Percentiles rank a stretch among this genome's conserved stretches.
Conservation (phyloP, 2,888 invertebrate species). For the Abscondita cerata region DNA sequence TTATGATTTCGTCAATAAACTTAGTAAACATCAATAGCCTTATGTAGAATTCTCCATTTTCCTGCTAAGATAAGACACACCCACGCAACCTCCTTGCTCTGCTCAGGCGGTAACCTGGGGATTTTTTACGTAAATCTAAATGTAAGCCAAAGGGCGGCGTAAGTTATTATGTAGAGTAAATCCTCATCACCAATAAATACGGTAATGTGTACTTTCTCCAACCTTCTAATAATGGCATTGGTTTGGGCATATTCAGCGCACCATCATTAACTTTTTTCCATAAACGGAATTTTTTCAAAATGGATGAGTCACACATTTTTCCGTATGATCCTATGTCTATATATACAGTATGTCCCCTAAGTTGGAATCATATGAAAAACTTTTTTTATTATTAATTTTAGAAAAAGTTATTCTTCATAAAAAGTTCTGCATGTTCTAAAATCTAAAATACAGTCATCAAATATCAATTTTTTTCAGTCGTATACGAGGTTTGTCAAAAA, state of each 20-base stretch:
- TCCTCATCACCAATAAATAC: neutral
- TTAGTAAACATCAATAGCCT: neutral
- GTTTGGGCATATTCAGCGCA: constrained; percentile 41
- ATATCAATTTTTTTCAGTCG: too few relatives aligned
- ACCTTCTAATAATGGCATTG: constrained; percentile 32
- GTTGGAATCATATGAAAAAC: too few relatives aligned
- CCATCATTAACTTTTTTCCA: constrained; percentile 40
- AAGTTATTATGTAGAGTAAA: constrained; percentile 5
- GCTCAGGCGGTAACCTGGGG: neutral
- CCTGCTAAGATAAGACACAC: neutral
- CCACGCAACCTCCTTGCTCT: neutral
- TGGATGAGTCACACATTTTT: too few relatives aligned
- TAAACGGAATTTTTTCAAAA: too few relatives aligned
- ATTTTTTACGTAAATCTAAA: neutral
- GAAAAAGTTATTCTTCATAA: too few relatives aligned
- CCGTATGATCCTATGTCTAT: too few relatives aligned
- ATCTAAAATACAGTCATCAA: too few relatives aligned
- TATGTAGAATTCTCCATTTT: neutral
- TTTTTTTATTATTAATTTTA: too few relatives aligned
- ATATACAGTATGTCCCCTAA: too few relatives aligned
- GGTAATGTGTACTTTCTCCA: constrained; percentile 27
- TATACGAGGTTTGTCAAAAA: too few relatives aligned
- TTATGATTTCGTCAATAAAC: neutral
- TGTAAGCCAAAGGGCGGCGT: neutral
- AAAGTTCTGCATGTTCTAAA: too few relatives aligned